These are phyloP conservation scores for Homalodisca vitripennis DNA, from an alignment of 1,140 invertebrate genomes.

Conservation along the genomic window DNA sequence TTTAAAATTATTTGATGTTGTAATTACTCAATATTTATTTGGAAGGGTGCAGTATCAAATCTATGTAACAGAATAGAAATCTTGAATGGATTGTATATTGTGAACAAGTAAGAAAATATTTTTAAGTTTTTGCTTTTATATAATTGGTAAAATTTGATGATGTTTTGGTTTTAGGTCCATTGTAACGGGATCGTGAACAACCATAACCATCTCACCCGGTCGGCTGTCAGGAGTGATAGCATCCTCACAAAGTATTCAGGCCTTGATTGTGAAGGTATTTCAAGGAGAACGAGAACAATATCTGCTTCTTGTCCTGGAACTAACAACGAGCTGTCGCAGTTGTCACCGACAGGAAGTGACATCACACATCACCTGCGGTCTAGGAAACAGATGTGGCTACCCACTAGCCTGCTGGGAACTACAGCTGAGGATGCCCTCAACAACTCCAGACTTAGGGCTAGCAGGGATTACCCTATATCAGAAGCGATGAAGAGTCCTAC, in stretches of 20 bases:
- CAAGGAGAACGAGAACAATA: slow-evolving; percentile 19
- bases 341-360: slow-evolving; percentile 40
- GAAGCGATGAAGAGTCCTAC: slow-evolving; percentile 5
- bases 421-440: slow-evolving; percentile 38
- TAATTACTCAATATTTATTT: too few species aligned
- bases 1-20: too few species aligned
- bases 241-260: neutral
- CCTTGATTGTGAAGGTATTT: neutral
- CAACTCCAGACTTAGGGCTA: neutral
- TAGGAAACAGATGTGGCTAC: slow-evolving; percentile 34
- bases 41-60: too few species aligned
- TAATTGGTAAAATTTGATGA: neutral
- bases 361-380: slow-evolving; percentile 37
- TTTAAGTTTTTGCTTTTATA: neutral
- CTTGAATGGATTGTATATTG: too few species aligned
- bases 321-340: slow-evolving; percentile 29
- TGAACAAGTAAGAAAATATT: too few species aligned
- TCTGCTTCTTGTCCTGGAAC: slow-evolving; percentile 28
- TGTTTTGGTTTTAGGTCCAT: slow-evolving; percentile 34
- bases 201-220: slow-evolving; percentile 23
- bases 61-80: too few species aligned
- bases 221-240: slow-evolving; percentile 27
- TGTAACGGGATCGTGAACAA: slow-evolving; percentile 35
- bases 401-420: slow-evolving; percentile 39
- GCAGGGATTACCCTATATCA: slow-evolving; percentile 9